Evolutionary conservation across 2,888 invertebrate genomes (phyloP), one percentile per base, ranked within the genome.

Genomic region (Ryuthela nishihirai): DNA sequence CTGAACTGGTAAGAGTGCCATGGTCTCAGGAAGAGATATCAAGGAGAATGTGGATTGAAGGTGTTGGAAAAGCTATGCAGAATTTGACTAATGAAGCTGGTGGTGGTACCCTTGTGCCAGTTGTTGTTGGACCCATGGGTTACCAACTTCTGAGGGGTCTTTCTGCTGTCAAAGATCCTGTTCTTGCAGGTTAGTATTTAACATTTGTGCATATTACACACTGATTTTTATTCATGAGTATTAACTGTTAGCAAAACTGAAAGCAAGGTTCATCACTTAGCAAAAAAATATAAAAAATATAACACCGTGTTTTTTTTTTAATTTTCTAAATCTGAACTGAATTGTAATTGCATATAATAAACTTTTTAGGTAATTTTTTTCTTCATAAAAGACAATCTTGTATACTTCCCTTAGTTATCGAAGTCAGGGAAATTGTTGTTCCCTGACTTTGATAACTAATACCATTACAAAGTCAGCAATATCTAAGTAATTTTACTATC

Each of bases 1-100:
- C 59, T 10, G 67, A 65, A 59, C 45, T 62, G 36, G 50, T 67
- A 10, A 29, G 47, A 10, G 49, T 59, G 47, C 52, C 58, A 39
- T 62, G 61, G 61, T 55, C 54, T 25, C 55, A 52, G 9, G 61
- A 62, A 39, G 55, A 62, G 39, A 54, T 62, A 12, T 62, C 61
- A 23, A 46, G 61, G 25, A 50, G 61, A 15, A 54, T 62, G 48
- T 62, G 61, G 61, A 62, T 62, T 23, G 61, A 62, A 44, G 61
- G 61, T 4, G 55, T 62, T 10, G 61, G 61, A 15, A 62, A 62
- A 49, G 61, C 61, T 6, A 62, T 62, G 61, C 61, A 62, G 18
- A 54, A 54, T 26, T 36, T 62, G 21, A 53, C 52, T 20, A 55
- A 53, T 48, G 62, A 62, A 34, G 24, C 49, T 6, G 62, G 62